Evolutionary conservation across 2,113 vertebrate species (phyloP).

Genomic region (Corythornis cristatus): DNA sequence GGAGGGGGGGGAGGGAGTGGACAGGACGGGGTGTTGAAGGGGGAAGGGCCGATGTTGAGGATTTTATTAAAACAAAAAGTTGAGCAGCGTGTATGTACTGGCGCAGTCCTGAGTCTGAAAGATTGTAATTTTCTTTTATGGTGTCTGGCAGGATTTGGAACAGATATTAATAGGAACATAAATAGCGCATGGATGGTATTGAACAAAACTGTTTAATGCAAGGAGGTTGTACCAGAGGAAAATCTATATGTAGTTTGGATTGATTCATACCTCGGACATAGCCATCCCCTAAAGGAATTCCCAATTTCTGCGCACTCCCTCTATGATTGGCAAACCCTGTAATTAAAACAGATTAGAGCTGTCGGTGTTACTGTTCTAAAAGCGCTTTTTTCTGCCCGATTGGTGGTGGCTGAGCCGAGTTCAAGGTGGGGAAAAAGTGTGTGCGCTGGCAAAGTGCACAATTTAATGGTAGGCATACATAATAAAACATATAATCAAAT

Average conservation of each 20-base stretch:
- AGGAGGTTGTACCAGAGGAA: conserved; percentile 73
- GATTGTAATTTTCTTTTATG: conserved; percentile 80
- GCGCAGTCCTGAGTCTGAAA: conserved; percentile 65
- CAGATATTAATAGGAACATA: conserved; percentile 79
- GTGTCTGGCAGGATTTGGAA: conserved; percentile 79
- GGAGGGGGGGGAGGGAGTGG: not conserved
- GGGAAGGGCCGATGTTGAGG: conserved; percentile 30
- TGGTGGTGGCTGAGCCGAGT: conserved; percentile 45
- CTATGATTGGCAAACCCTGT: conserved; percentile 62
- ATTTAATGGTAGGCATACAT: not conserved
- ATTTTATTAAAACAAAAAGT: conserved; percentile 68
- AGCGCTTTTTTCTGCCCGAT: not conserved
- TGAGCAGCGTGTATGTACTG: conserved; percentile 67
- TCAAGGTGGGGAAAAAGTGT: conserved; percentile 2
- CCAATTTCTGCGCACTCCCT: conserved; percentile 49
- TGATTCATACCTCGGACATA: conserved; percentile 73
- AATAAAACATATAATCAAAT: not conserved
- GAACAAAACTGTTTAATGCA: conserved; percentile 77
- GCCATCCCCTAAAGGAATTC: conserved; percentile 61
- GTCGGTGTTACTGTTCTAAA: conserved; percentile 18
- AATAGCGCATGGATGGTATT: conserved; percentile 76
- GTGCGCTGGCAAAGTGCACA: not conserved
- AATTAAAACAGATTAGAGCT: conserved; percentile 70
- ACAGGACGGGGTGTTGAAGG: not conserved
- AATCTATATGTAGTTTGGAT: conserved; percentile 64